Conservation (phyloP, 2,797 vertebrate genomes). For the Falco columbarius region DNA sequence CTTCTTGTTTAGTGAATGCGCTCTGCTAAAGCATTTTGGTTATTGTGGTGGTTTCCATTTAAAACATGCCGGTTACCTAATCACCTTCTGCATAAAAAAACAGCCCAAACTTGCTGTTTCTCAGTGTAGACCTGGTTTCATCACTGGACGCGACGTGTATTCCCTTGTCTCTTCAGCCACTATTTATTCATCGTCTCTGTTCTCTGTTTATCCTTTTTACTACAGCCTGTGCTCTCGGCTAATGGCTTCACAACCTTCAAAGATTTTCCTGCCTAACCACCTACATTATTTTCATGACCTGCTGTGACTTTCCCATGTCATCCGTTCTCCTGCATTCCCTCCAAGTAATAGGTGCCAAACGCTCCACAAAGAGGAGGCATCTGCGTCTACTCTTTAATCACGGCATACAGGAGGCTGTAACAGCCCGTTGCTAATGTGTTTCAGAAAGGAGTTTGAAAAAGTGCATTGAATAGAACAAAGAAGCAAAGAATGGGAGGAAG, state of each 20-base stretch:
- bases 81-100: neutral
- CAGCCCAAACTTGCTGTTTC: neutral
- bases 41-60: conserved; percentile 1
- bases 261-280: conserved; percentile 2
- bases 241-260: conserved; percentile 41
- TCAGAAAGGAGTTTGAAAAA: neutral
- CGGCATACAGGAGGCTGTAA: neutral
- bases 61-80: conserved; percentile 1
- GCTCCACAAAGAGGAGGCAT: neutral
- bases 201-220: conserved; percentile 36
- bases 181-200: neutral
- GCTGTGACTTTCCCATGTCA: neutral
- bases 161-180: neutral
- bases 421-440: neutral
- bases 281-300: conserved; percentile 4
- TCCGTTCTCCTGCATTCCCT: neutral
- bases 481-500: neutral
- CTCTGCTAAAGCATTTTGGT: neutral
- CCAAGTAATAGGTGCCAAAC: neutral
- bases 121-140: neutral
- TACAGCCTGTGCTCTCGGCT: neutral
- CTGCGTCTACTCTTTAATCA: neutral
- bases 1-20: neutral
- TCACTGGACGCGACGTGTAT: neutral
- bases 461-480: neutral